phyloP scores from a whole-genome alignment of 2,113 vertebrate species.

The Lampris megalopsis region DNA sequence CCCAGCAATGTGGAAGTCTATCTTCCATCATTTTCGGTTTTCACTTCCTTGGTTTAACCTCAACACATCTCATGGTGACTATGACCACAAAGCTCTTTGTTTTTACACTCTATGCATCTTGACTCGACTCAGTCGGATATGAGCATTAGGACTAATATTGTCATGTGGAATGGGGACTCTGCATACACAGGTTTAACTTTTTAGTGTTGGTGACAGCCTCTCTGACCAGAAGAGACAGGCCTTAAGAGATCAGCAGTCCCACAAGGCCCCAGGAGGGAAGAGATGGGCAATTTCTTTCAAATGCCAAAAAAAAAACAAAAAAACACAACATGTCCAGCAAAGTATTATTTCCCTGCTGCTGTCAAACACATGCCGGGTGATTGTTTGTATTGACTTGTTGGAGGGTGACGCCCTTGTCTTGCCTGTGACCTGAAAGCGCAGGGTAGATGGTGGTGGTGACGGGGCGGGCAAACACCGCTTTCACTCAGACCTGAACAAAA shows the following conservation, averaged over 20 bases:
- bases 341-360: not conserved
- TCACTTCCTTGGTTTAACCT: too few species aligned
- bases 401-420: not conserved
- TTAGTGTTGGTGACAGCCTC: not conserved
- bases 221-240: constrained; percentile 2
- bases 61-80: not conserved
- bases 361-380: constrained; percentile 11
- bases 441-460: not conserved
- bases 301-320: not conserved
- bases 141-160: not conserved
- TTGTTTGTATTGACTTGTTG: not conserved
- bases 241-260: not conserved
- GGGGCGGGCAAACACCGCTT: not conserved
- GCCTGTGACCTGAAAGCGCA: not conserved
- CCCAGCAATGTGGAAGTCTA: too few species aligned
- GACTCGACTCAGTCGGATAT: too few species aligned
- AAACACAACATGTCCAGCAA: not conserved
- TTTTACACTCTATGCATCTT: too few species aligned
- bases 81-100: not conserved
- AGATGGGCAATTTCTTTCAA: too few species aligned
- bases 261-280: not conserved
- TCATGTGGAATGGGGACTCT: not conserved
- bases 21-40: too few species aligned
- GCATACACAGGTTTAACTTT: not conserved
- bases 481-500: constrained; percentile 11